Evolutionary conservation across 2,888 invertebrate genomes (phyloP), one percentile per base, ranked within the genome.

Genomic region (Dryobotodes eremita): DNA sequence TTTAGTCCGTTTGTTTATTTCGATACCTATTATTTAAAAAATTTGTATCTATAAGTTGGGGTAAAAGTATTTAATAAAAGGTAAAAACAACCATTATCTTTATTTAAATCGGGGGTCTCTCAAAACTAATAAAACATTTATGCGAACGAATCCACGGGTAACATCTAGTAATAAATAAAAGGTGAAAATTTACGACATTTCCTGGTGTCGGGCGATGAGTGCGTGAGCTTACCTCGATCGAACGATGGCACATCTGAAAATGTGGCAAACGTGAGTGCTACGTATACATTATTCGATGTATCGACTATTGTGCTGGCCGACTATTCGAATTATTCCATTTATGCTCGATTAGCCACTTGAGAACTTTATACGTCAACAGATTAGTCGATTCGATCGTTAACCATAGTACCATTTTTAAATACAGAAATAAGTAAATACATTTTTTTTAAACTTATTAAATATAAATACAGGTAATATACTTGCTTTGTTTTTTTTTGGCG

Each of bases 181-280:
- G 92, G 94, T 94, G 94, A 92, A 92, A 93, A 93, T 94, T 94
- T 93, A 89, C 92, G 91, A 93, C 89, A 95, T 95, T 96, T 95
- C 95, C 95, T 94, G 96, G 96, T 94, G 90, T 90, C 89, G 84
- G 83, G 68, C 89, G 90, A 93, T 94, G 93, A 89, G 86, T 92
- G 93, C 88, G 89, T 94, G 94, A 91, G 93, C 96, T 96, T 96
- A 96, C 96, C 96, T 96, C 95, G 92, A 86, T 95, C 94, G 89
- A 94, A 92, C 89, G 94, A 92, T 86, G 95, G 93, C 84, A 93
- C 91, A 95, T 96, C 96, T 96, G 96, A 95, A 96, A 96, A 94
- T 92, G 95, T 94, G 94, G 91, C 90, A 93, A 92, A 85, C 87
- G 89, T 96, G 94, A 95, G 94, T 95, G 93, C 90, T 82, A 84